Conservation (phyloP, 2,113 vertebrate species). For the Pseudolaguvia tuberculata region DNA sequence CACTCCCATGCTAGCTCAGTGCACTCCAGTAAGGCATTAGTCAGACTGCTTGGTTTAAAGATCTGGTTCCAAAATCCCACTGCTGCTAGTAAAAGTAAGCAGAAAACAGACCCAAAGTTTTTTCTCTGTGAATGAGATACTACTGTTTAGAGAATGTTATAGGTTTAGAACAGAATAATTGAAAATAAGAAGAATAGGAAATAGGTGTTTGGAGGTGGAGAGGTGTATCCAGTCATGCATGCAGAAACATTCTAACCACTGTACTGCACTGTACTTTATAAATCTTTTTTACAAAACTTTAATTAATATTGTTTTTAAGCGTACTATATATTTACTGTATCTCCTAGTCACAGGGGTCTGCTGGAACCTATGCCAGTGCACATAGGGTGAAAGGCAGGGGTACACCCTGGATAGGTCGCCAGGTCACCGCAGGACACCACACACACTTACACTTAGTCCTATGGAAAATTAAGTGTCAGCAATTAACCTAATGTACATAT, state of each 20-base stretch:
- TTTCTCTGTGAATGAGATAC: background rate
- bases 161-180: background rate
- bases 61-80: constrained; percentile 26
- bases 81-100: constrained; percentile 14
- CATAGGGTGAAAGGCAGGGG: no score
- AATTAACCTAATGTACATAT: no score
- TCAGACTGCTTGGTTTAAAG: constrained; percentile 31
- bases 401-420: no score
- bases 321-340: no score
- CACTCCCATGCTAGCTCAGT: constrained; percentile 21
- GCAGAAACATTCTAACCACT: background rate
- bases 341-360: no score
- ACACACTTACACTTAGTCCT: no score
- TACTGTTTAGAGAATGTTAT: constrained; percentile 6
- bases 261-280: no score
- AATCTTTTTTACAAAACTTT: no score
- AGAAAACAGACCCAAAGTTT: constrained; percentile 18
- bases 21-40: constrained; percentile 31
- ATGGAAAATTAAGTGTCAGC: no score
- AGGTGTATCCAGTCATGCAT: background rate
- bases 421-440: no score
- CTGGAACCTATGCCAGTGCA: no score
- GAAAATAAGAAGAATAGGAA: background rate
- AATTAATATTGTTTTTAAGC: no score
- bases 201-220: background rate